Evolutionary conservation across 2,113 vertebrate species (phyloP).

Genomic region (Pseudorasbora parva): DNA sequence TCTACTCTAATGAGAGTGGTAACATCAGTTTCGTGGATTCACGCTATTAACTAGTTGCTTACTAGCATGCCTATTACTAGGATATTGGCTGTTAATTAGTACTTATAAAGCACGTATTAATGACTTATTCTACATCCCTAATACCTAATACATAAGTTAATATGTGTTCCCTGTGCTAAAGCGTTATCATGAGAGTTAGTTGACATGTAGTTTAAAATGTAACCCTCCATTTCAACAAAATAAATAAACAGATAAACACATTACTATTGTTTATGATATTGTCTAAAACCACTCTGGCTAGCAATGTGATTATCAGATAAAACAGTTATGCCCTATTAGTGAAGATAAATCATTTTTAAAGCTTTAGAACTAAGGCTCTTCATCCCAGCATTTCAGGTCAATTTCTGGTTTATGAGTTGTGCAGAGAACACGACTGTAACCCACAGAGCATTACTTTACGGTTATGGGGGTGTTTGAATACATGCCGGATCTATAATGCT

Average conservation of each 20-base stretch:
- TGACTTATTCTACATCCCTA: too few species aligned
- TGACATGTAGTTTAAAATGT: too few species aligned
- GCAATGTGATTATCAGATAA: background rate
- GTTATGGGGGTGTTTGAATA: constrained; percentile 27
- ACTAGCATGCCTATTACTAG: too few species aligned
- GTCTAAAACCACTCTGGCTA: background rate
- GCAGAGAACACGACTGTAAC: constrained; percentile 10
- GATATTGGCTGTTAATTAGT: too few species aligned
- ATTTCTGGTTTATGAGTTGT: constrained; percentile 29
- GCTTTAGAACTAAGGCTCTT: background rate
- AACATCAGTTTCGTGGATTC: too few species aligned
- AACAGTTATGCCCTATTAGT: background rate
- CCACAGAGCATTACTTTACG: constrained; percentile 32
- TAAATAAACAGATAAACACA: background rate
- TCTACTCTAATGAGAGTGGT: too few species aligned
- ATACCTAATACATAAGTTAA: too few species aligned
- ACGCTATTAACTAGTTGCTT: too few species aligned
- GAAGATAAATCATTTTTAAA: constrained; percentile 9
- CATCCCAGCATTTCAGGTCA: background rate
- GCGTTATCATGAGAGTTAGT: too few species aligned
- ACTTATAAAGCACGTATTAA: too few species aligned
- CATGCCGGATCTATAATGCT: constrained; percentile 25
- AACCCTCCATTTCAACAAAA: background rate
- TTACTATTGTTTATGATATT: background rate
- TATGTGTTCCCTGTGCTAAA: too few species aligned